Base-by-base conservation (phyloP, 1,140 invertebrate species). In the Drosophila melanica region DNA sequence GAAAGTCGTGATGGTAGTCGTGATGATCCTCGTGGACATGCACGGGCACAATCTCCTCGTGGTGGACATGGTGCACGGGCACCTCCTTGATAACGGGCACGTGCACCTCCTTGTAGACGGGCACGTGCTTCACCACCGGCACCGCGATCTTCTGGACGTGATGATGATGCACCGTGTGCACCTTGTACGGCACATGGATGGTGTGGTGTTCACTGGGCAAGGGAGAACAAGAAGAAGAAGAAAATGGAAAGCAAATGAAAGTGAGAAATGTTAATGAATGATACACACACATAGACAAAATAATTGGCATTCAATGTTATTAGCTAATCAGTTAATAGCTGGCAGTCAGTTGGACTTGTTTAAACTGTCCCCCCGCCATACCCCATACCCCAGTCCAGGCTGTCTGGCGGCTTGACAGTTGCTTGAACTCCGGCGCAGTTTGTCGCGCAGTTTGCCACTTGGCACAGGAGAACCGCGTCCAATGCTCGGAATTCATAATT, bases 141-240 rank as follows among this genome's bases (percentile, higher is more conserved):
- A 90, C 89, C 11, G 90, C 87, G 11, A 94, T 76, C 80, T 95
- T 94, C 81, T 94, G 93, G 30, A 94, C 92, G 77, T 95, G 94
- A 82, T 94, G 94, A 85, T 95, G 94, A 79, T 95, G 94, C 4
- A 95, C 93, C n/a, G 94, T 94, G 76, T 95, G 94, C 6, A 95
- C 93, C 27, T 95, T 92, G 81, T 95, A 94, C 9, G 94, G 94
- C 12, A 95, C 94, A 79, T 94, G 94, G 65, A 95, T 93, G 0
- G 93, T 92, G 39, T 93, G 91, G 68, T 95, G 94, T 74, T 94
- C 92, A 84, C 94, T 95, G n/a, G 42, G 9, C 4, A 41, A 12
- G 4, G 18, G 16, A 39, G 35, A 62, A 33, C 37, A 48, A 18
- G 23, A 33, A 35, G 33, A 9, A 10, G 2, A 7, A 30, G 4